phyloP scores from a whole-genome alignment of 2,113 vertebrate genomes.

The Sinocyclocheilus anshuiensis region DNA sequence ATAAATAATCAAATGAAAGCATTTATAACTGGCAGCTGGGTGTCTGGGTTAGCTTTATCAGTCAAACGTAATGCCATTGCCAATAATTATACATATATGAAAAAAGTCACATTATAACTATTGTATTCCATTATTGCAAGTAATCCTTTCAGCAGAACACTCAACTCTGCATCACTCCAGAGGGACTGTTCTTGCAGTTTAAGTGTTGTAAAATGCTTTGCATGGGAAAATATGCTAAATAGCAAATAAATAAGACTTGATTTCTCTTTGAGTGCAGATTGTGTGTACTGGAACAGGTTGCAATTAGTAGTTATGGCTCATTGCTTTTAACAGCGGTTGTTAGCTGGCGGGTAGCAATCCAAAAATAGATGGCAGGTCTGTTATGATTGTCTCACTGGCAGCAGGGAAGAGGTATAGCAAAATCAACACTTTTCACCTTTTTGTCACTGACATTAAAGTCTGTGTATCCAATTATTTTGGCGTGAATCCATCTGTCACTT shows the following conservation, averaged over 20 bases:
- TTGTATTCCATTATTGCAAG: not conserved
- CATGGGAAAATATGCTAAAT: not conserved
- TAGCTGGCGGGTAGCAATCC: not conserved
- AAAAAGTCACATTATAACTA: not conserved
- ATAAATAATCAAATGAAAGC: not conserved
- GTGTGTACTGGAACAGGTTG: not conserved
- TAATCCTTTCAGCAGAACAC: not conserved
- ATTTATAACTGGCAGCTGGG: not conserved
- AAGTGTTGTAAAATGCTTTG: not conserved
- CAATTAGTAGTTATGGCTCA: conserved; percentile 3
- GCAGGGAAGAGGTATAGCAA: not conserved
- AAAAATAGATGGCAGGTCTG: not conserved
- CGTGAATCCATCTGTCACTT: not conserved
- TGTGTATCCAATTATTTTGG: not conserved
- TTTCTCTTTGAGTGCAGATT: not conserved
- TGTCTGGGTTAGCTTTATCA: not conserved
- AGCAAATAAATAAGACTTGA: not conserved
- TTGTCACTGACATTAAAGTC: not conserved
- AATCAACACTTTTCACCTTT: not conserved
- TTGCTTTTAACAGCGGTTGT: not conserved
- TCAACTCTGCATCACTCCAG: not conserved
- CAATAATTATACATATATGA: conserved; percentile 56
- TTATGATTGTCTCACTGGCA: not conserved
- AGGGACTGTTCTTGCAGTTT: not conserved
- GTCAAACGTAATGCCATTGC: conserved; percentile 35